Evolutionary conservation across 2,797 vertebrate genomes (phyloP), one percentile per base, ranked within the genome.

Genomic region (Pogonophryne albipinna): DNA sequence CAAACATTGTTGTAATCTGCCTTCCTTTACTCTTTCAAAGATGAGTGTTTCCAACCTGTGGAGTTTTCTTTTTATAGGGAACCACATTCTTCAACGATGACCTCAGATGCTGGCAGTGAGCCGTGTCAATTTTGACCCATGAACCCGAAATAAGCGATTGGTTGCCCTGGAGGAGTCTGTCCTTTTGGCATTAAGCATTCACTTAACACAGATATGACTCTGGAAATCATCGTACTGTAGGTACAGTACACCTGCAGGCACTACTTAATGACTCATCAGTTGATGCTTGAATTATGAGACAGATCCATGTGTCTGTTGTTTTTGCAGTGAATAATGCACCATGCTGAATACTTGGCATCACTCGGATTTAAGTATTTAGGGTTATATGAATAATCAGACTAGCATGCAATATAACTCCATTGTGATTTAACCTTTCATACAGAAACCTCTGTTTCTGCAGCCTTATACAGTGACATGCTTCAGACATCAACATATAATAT

Each of bases 221-320:
- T 19, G 63, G 72, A 62, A 73, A 58, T 74, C 23, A 44, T 47
- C 23, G 11, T 62, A 27, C 52, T 71, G 66, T 56, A 61, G 16
- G 51, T 62, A 78, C 19, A 77, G 52, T 67, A 64, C 66, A 67
- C 55, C 78, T 87, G 69, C 52, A 44, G 49, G 72, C 44, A 82
- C 60, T 49, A 50, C 71, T 71, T 67, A 83, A 34, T 76, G 74
- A 85, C 56, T 85, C 78, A 91, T 57, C 60, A 53, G 71, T 78
- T 80, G 75, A 82, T 68, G 70, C 51, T 79, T 80, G 69, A 74
- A 79, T 78, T 63, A 5, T 71, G 66, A 79, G 60, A 62, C 52
- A 6, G 64, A 68, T 72, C 55, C 61, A 79, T 68, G 56, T n/a
- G 38, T 62, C 55, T 76, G 45, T 62, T 82, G 23, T 46, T 63